Percentiles rank a stretch among this genome's conserved stretches.
phyloP scores from a whole-genome alignment of 2,888 invertebrate genomes.

The Pollenia amentaria region DNA sequence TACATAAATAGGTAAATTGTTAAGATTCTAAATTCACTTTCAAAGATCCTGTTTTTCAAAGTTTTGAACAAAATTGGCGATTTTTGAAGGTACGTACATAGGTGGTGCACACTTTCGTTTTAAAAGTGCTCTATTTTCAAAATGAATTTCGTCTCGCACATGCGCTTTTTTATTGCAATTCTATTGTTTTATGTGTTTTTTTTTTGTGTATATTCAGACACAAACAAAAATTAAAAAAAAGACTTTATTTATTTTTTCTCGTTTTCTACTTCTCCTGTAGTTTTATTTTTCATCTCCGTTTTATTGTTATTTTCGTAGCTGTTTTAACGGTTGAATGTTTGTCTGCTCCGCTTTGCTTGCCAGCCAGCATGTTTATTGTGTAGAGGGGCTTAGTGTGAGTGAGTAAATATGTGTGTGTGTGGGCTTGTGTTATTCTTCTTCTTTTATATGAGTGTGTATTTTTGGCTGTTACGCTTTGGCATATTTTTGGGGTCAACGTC shows the following conservation, averaged over 20 bases:
- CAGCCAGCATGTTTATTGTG: background rate
- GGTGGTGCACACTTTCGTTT: background rate
- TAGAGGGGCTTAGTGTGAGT: background rate
- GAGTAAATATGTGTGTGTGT: background rate
- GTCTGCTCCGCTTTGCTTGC: slow-evolving; percentile 33
- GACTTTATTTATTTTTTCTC: slow-evolving; percentile 1
- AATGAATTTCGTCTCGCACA: slow-evolving; percentile 53
- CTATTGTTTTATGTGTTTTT: slow-evolving; percentile 35
- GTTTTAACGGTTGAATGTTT: slow-evolving; percentile 44
- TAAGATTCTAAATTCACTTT: background rate
- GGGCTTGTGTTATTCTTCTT: slow-evolving; percentile 12
- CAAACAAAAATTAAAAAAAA: slow-evolving; percentile 35
- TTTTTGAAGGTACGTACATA: background rate
- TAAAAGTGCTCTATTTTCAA: slow-evolving; percentile 16
- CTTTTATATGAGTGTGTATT: slow-evolving; percentile 40
- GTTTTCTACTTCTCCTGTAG: background rate
- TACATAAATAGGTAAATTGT: too few relatives aligned
- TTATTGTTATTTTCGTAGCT: slow-evolving; percentile 56
- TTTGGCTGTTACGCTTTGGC: slow-evolving; percentile 69
- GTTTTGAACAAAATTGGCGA: background rate
- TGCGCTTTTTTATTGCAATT: slow-evolving; percentile 61
- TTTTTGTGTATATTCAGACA: slow-evolving; percentile 6
- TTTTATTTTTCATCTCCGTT: slow-evolving; percentile 48
- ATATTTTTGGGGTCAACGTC: slow-evolving; percentile 77
- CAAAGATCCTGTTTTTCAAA: background rate